These are phyloP conservation scores for Ochropleura leucogaster DNA, from an alignment of 2,888 invertebrate genomes.

Conservation along the genomic window DNA sequence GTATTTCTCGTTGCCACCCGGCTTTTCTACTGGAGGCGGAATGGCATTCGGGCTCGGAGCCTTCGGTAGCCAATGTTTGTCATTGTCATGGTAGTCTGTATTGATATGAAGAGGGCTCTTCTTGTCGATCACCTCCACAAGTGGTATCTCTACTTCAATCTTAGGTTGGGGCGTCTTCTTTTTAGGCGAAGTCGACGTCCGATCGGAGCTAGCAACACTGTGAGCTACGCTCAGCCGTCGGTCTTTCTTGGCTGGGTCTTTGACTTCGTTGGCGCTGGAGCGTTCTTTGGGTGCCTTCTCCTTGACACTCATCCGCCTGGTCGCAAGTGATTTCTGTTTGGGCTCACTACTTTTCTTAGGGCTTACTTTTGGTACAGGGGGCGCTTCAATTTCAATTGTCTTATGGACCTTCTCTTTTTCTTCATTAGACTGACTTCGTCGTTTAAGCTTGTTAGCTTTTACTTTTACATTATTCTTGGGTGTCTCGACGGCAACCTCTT, in stretches of 20 bases:
- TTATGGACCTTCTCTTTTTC: conserved; percentile 76
- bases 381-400: conserved; percentile 59
- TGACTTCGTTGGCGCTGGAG: conserved; percentile 63
- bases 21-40: conserved; percentile 85
- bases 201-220: conserved; percentile 59
- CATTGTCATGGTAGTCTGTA: conserved; percentile 77
- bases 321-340: conserved; percentile 73
- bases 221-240: conserved; percentile 61
- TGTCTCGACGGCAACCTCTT: conserved; percentile 54
- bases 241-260: conserved; percentile 68
- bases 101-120: conserved; percentile 73
- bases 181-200: conserved; percentile 73
- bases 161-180: conserved; percentile 61
- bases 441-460: conserved; percentile 68
- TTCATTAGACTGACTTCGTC: conserved; percentile 78
- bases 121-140: conserved; percentile 70
- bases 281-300: conserved; percentile 71
- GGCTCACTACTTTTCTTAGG: conserved; percentile 77
- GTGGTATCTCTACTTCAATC: conserved; percentile 63
- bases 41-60: conserved; percentile 82
- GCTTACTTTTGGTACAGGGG: conserved; percentile 70
- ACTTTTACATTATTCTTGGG: conserved; percentile 75
- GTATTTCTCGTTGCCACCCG: conserved; percentile 85
- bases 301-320: conserved; percentile 71
- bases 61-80: conserved; percentile 85